Base-by-base conservation (phyloP, 2,797 vertebrate genomes). In the Catamblyrhynchus diadema region DNA sequence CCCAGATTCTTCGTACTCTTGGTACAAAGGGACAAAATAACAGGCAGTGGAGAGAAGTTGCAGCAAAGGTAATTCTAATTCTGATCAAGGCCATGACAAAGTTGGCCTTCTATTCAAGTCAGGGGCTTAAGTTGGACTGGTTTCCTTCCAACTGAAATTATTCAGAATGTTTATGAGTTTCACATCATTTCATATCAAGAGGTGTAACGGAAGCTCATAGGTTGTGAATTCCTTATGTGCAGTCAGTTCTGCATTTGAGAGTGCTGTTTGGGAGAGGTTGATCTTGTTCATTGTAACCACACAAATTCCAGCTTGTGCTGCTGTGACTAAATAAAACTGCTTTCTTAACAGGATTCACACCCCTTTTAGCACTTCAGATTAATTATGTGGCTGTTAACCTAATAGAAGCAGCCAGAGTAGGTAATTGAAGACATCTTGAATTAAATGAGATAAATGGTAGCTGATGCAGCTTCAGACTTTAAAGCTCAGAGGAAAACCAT, bases 381-480 rank as follows among this genome's bases (percentile, higher is more conserved):
- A 88, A 92, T 95, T 83, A 86, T 60, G 70, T 72, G 39, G 24
- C 74, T 93, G 37, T 94, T 95, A 91, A 42, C 56, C 32, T 95
- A 92, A 93, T 90, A 78, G 82, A 79, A 88, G 25, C 62, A 85
- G 62, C 51, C 37, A 27, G 66, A 64, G 70, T 62, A 86, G 59
- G 56, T 93, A 95, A 91, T 90, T 94, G 74, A 88, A 93, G 80
- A 45, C 77, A 78, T 94, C 93, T 94, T 94, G 82, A 96, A 93
- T 73, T 88, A 94, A 93, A 94, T 91, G 14, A 87, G 82, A 81
- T 94, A 83, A 94, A 41, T 75, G 61, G 47, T 59, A 88, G 50
- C 47, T 90, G 77, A 83, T 86, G 60, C 37, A 89, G 32, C 59
- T 66, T 77, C 50, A 81, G 73, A 56, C 64, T 91, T 86, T 39